Percentiles rank a stretch among this genome's conserved stretches.
phyloP scores from a whole-genome alignment of 2,888 invertebrate species.

The Cephus rjabovi region DNA sequence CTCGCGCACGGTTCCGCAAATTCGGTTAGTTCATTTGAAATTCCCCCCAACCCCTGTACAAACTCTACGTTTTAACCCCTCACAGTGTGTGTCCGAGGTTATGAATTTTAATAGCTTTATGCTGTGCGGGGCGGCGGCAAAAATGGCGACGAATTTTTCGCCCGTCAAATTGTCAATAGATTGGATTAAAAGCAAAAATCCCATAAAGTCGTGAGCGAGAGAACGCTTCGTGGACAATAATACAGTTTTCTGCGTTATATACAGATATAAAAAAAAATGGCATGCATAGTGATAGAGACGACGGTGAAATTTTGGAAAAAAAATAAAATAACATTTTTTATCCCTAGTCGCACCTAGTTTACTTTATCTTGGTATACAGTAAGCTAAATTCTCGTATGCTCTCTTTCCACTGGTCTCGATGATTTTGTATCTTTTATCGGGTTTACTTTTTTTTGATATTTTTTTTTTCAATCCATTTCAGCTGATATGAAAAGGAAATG shows the following conservation, averaged over 20 bases:
- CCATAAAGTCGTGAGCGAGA: not conserved
- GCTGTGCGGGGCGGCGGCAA: conserved; percentile 51
- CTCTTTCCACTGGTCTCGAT: not conserved
- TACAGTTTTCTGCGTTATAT: not conserved
- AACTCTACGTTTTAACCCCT: conserved; percentile 57
- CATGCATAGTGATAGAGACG: not conserved
- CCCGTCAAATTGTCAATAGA: conserved; percentile 65
- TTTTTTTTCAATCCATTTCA: not conserved
- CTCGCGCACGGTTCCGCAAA: conserved; percentile 57
- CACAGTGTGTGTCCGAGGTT: conserved; percentile 64
- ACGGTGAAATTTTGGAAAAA: not conserved
- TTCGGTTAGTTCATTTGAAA: conserved; percentile 64
- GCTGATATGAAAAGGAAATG: not conserved
- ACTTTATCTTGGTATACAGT: not conserved
- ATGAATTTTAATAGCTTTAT: conserved; percentile 67
- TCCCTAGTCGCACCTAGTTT: not conserved
- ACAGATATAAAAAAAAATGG: not conserved
- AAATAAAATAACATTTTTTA: not conserved
- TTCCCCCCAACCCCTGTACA: conserved; percentile 33
- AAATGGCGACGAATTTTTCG: conserved; percentile 62
- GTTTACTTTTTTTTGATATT: not conserved
- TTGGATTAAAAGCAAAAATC: conserved; percentile 62
- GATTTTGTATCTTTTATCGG: not conserved
- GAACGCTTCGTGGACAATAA: not conserved
- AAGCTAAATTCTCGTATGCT: not conserved